These are phyloP conservation scores for Drosophila leonis DNA, from an alignment of 2,888 invertebrate genomes.

Conservation along the genomic window DNA sequence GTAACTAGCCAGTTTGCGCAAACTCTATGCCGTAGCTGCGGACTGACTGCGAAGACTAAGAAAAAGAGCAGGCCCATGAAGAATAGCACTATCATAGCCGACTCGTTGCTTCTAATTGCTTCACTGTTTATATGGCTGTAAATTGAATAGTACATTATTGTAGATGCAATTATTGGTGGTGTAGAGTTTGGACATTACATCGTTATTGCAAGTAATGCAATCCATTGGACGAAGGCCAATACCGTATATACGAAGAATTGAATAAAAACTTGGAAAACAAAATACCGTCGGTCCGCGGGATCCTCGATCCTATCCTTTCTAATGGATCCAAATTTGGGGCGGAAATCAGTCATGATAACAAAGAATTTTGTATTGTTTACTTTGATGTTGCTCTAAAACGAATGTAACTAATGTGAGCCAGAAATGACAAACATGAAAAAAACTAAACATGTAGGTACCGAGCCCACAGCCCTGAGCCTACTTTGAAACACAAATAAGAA, in stretches of 20 bases:
- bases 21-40: conserved; percentile 18
- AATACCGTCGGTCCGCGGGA: conserved; percentile 24
- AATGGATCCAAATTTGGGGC: conserved; percentile 24
- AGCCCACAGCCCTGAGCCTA: neutral
- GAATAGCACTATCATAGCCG: conserved; percentile 44
- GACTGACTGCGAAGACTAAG: conserved; percentile 26
- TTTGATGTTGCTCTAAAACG: neutral
- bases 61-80: conserved; percentile 41
- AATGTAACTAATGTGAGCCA: neutral
- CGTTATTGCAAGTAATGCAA: conserved; percentile 1
- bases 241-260: conserved; percentile 10
- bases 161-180: no score
- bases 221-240: conserved; percentile 43
- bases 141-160: neutral
- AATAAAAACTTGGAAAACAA: conserved; percentile 15
- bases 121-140: neutral
- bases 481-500: conserved; percentile 33
- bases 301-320: conserved; percentile 36
- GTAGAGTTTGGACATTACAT: conserved; percentile 24
- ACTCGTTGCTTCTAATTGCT: neutral
- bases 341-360: conserved; percentile 49
- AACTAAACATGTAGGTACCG: neutral
- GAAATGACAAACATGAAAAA: neutral
- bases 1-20: conserved; percentile 41
- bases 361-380: conserved; percentile 18